Evolutionary conservation across 2,797 vertebrate species (phyloP).

Genomic region (Pteronotus mesoamericanus): DNA sequence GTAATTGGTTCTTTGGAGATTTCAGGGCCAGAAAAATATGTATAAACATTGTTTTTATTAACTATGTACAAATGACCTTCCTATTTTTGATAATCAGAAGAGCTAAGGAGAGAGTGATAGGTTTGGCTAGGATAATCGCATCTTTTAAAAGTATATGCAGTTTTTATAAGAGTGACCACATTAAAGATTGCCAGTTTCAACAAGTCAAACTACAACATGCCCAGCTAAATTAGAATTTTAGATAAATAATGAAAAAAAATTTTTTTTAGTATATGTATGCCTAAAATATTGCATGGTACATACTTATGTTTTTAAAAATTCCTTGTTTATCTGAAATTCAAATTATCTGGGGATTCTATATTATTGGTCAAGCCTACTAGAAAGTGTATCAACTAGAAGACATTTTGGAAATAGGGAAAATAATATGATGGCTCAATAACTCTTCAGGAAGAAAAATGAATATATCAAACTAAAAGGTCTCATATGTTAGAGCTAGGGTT

Average conservation of each 20-base stretch:
- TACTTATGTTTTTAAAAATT: not conserved
- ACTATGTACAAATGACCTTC: not conserved
- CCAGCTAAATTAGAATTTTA: not conserved
- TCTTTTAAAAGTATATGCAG: not conserved
- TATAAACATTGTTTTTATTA: not conserved
- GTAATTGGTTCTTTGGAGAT: not conserved
- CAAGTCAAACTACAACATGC: not conserved
- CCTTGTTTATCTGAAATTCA: constrained; percentile 7
- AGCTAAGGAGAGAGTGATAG: not conserved
- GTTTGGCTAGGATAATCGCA: not conserved
- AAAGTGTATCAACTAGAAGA: not conserved
- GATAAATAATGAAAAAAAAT: not conserved
- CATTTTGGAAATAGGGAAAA: not conserved
- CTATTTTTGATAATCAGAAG: not conserved
- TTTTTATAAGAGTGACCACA: not conserved
- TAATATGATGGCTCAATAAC: not conserved
- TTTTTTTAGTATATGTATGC: not conserved
- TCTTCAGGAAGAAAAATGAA: not conserved
- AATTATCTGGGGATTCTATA: not conserved
- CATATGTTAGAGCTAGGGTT: constrained; percentile 1
- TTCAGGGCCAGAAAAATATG: not conserved
- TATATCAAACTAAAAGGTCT: not conserved
- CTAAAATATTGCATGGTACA: not conserved
- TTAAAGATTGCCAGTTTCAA: not conserved
- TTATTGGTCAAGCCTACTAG: not conserved